phyloP scores from a whole-genome alignment of 2,113 vertebrate species.

The Gila orcuttii region DNA sequence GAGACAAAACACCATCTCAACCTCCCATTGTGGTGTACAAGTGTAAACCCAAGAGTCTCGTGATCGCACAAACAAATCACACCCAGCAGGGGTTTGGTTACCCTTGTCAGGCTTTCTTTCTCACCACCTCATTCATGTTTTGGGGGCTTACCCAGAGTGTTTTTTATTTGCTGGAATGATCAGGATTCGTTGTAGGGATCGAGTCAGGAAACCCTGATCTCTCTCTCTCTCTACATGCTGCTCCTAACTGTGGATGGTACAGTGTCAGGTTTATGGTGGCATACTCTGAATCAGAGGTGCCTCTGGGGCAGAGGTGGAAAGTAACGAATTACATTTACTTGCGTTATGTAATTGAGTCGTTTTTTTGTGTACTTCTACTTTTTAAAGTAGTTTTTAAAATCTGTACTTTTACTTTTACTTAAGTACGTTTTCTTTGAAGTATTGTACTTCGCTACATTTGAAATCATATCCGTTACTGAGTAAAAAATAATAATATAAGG shows the following conservation, averaged over 20 bases:
- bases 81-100: constrained; percentile 17
- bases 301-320: no score
- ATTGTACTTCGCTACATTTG: no score
- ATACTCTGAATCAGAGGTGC: constrained; percentile 66
- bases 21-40: constrained; percentile 66
- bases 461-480: no score
- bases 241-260: constrained; percentile 17
- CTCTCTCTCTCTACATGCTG: constrained; percentile 1
- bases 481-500: no score
- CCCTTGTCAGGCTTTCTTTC: constrained; percentile 11
- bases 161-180: constrained; percentile 11
- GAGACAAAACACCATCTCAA: constrained; percentile 48
- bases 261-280: constrained; percentile 59
- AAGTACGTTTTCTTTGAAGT: no score
- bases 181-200: not conserved
- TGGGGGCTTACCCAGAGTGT: constrained; percentile 24
- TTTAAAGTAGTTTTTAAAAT: no score
- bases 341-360: no score
- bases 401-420: no score
- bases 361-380: no score
- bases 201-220: constrained; percentile 13
- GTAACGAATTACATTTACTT: no score
- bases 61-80: constrained; percentile 57
- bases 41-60: constrained; percentile 65
- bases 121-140: constrained; percentile 7